Evolutionary conservation across 2,797 vertebrate genomes (phyloP), one percentile per base, ranked within the genome.

Genomic region (Gallirallus australis): DNA sequence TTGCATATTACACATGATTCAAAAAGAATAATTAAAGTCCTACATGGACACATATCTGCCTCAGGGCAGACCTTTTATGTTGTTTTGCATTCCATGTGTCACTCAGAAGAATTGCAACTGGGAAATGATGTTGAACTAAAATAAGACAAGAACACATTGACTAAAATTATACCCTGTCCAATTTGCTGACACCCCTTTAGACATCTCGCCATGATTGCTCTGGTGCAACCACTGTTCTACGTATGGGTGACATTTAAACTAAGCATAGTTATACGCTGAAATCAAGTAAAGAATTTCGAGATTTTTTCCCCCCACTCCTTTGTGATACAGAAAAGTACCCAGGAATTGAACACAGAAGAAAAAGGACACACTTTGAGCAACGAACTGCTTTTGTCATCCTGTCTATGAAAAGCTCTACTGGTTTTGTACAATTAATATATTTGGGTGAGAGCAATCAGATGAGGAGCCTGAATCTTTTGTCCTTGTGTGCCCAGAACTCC

Each of bases 11-110:
- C 61, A 96, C 71, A 94, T 81, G 95, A 97, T 98, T 98, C 98
- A 98, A 97, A 97, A 98, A 98, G 98, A 98, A 98, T 98, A 97
- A 98, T 98, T 97, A 97, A 98, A 97, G 97, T 96, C 96, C 96
- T 97, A 87, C 97, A 89, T 28, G 96, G 97, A 98, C 97, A 97
- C 90, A 82, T 94, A 96, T 96, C 95, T 96, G 98, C 98, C 97
- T 96, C 88, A 81, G 97, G 98, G 97, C 95, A 98, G 96, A 95
- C 96, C 96, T 98, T 97, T 97, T 93, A 98, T 97, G 97, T 97
- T 97, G 97, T 97, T 98, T 97, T 97, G 97, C 97, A 96, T 98
- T 97, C 86, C 24, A 52, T 48, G 69, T 97, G 98, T 97, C 98
- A 98, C 90, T 98, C 97, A 98, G 83, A 97, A 97, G 97, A 97